Conservation (phyloP, 2,113 vertebrate species). For the Thomomys bottae region DNA sequence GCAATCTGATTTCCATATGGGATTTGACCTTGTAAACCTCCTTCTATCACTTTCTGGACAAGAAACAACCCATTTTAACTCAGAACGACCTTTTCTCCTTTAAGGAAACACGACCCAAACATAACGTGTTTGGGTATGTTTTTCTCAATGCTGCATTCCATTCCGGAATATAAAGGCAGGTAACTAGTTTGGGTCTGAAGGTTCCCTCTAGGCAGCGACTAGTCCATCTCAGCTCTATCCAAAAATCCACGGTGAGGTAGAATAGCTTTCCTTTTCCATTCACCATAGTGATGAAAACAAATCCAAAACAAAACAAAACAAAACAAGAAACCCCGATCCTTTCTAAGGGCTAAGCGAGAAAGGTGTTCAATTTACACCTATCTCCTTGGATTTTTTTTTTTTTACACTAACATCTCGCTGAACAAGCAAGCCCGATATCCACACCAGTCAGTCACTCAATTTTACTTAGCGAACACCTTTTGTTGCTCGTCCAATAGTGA, state of each 20-base stretch:
- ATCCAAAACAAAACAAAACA: constrained; percentile 12
- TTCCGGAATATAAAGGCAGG: constrained; percentile 39
- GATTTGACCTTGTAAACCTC: constrained; percentile 83
- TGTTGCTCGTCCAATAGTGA: background rate
- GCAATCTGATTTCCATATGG: constrained; percentile 35
- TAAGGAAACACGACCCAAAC: constrained; percentile 31
- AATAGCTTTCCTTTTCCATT: constrained; percentile 43
- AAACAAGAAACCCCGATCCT: no score
- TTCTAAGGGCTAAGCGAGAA: constrained; percentile 13
- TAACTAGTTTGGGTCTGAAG: constrained; percentile 57
- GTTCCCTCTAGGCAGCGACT: background rate
- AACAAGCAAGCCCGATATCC: background rate
- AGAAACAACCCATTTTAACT: constrained; percentile 37
- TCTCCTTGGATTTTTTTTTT: background rate
- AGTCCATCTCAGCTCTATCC: background rate
- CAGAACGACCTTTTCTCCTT: constrained; percentile 76
- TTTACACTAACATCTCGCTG: constrained; percentile 2
- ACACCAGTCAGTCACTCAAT: constrained; percentile 24
- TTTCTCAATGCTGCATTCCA: background rate
- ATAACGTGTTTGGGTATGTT: constrained; percentile 39
- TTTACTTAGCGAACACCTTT: constrained; percentile 64
- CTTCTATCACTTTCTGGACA: constrained; percentile 52
- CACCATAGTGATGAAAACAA: constrained; percentile 51
- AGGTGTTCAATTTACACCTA: background rate
- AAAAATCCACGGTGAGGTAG: background rate